Conservation (phyloP, 2,888 invertebrate species). For the Nemurella pictetii region DNA sequence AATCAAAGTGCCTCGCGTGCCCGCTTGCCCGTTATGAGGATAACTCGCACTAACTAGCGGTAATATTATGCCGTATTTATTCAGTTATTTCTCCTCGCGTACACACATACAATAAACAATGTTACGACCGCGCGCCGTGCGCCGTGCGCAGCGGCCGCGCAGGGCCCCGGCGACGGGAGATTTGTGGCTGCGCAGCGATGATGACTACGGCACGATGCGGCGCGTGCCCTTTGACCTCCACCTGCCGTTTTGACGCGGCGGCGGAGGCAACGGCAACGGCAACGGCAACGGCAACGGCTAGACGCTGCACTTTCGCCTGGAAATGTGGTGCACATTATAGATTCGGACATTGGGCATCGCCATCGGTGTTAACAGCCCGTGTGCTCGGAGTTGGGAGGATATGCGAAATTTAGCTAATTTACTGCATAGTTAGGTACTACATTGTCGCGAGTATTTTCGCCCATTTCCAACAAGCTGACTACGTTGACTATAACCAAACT, state of each 20-base stretch:
- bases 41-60: not conserved
- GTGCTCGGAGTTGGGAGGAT: too few species aligned
- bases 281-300: not conserved
- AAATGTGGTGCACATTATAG: not conserved
- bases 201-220: not conserved
- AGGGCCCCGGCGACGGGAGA: not conserved
- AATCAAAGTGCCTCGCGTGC: not conserved
- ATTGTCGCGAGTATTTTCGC: too few species aligned
- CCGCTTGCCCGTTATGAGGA: not conserved
- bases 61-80: not conserved
- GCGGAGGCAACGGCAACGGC: too few species aligned
- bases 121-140: not conserved
- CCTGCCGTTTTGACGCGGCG: conserved; percentile 4
- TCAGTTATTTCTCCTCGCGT: conserved; percentile 7
- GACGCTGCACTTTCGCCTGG: not conserved
- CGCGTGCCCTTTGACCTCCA: conserved; percentile 23
- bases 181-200: not conserved
- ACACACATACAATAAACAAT: not conserved
- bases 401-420: too few species aligned
- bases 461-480: too few species aligned
- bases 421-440: too few species aligned
- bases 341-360: too few species aligned
- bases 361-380: too few species aligned
- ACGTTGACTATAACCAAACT: too few species aligned
- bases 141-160: not conserved